These are phyloP conservation scores for Heliconius ethilla DNA, from an alignment of 2,888 invertebrate species.

Conservation along the genomic window DNA sequence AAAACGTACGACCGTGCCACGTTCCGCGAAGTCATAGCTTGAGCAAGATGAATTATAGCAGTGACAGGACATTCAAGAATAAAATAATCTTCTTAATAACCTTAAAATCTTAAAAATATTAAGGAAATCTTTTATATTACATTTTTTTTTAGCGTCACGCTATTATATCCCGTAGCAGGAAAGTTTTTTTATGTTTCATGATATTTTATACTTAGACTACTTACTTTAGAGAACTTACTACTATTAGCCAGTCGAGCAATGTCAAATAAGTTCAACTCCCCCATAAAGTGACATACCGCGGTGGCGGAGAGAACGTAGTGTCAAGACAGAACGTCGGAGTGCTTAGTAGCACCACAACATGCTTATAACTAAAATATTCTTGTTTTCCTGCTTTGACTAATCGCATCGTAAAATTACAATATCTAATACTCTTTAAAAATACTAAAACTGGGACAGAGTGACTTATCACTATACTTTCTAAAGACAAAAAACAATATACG, in stretches of 20 bases:
- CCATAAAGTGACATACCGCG: no score
- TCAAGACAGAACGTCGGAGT: background rate
- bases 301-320: background rate
- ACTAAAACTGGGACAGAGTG: background rate
- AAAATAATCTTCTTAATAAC: constrained; percentile 36
- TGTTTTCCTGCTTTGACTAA: background rate
- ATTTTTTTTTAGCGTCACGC: background rate
- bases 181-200: no score
- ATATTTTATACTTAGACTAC: no score
- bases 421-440: no score
- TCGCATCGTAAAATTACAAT: no score
- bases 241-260: no score
- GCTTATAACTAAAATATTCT: background rate
- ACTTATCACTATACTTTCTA: background rate
- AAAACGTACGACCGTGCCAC: constrained; percentile 45
- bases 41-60: constrained; percentile 54
- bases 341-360: no score
- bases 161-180: no score
- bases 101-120: constrained; percentile 25
- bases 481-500: background rate
- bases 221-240: no score
- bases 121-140: background rate
- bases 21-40: constrained; percentile 52
- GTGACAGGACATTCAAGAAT: constrained; percentile 31
- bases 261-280: no score